Evolutionary conservation across 2,888 invertebrate genomes (phyloP), one percentile per base, ranked within the genome.

Genomic region (Pachydiplax longipennis): DNA sequence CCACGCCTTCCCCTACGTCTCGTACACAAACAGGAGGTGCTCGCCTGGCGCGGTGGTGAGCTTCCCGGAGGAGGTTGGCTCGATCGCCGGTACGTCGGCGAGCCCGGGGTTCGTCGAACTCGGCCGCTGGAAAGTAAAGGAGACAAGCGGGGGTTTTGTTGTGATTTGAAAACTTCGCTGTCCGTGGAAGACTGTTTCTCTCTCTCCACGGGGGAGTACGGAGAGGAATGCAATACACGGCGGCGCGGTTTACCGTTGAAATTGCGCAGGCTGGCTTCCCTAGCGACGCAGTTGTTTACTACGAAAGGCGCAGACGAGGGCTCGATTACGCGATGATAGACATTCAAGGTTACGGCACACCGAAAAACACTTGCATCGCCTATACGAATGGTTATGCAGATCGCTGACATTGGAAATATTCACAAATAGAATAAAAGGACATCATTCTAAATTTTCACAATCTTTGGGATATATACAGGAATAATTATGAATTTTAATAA

Each of bases 21-120:
- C 87, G 87, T 87, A 87, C n/a, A 87, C 87, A 87, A 61, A 87
- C 61, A 87, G 37, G 65, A 87, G 37, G 37, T 37, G 87, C 61
- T 58, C 58, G 58, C 53, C 40, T 37, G 87, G 31, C 87, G 87
- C 87, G 61, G 61, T 65, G n/a, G 87, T 87, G 40, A 87, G 35
- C 61, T 87, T 37, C 61, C 37, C 87, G 87, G 87, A n/a, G 37
- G 61, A 87, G n/a, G 65, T 37, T 37, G 87, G n/a, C 37, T n/a
- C 37, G 61, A 61, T 61, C 61, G 87, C 87, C 37, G 37, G 37
- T 35, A 61, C 58, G 87, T n/a, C 87, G n/a, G 87, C 65, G 65
- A 65, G 87, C 87, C 87, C 58, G 87, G n/a, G 31, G 87, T 87
- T 58, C 58, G 58, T n/a, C 37, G n/a, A 87, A 87, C 61, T 87